Base-by-base conservation (phyloP, 2,797 vertebrate species). In the Micrastur ruficollis region DNA sequence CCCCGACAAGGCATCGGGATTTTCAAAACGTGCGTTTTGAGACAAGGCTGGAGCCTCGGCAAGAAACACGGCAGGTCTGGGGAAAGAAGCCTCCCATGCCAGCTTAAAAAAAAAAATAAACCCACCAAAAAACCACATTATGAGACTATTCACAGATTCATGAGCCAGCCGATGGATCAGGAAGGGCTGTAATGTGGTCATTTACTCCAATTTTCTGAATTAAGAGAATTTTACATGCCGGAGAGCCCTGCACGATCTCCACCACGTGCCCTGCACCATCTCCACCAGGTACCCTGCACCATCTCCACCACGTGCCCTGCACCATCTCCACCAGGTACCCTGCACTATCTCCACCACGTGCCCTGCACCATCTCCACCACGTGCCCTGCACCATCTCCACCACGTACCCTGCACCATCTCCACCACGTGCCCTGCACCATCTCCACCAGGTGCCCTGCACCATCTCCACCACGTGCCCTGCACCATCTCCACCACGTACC, bases 81-180 rank as follows among this genome's bases (percentile, higher is more conserved):
- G 47, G 74, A 79, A 14, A 36, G 61, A 65, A 0, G 2, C 23
- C 22, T 72, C 59, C n/a, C 20, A 13, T 0, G 0, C 6, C 11
- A 11, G 52, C 5, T 14, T 36, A 9, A 59, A 66, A 58, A 4
- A 47, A 46, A 23, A 75, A 52, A 42, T 4, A 42, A 91, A 63
- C 12, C 38, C 78, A 55, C 25, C 21, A 31, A 68, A 75, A 63
- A 55, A 21, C 0, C 23, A 17, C 22, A 38, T 14, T 19, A 4
- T 1, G 34, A 81, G 55, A n/a, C 18, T 12, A 29, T 8, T 72
- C 53, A 67, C 8, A 65, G 44, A 32, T 21, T 44, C 12, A 56
- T 0, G 2, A 53, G 34, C 12, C 13, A 6, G 10, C 14, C 1
- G 5, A 25, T 34, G 36, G 29, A 22, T 32, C 34, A 61, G 25